Base-by-base conservation (phyloP, 2,888 invertebrate genomes). In the Lacanobia oleracea region DNA sequence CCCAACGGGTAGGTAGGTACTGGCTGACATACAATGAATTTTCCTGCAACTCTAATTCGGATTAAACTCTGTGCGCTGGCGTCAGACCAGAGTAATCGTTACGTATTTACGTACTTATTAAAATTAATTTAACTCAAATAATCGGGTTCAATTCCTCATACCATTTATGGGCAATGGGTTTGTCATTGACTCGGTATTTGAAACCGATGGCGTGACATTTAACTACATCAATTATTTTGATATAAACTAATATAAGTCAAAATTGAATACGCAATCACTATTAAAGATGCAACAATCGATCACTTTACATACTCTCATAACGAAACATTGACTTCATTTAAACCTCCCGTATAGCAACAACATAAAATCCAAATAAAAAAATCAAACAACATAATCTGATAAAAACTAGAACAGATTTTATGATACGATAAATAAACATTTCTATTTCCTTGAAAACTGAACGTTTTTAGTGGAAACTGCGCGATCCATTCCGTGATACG, bases 401-500 rank as follows among this genome's bases (percentile, higher is more conserved):
- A 86, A 81, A 69, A 74, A 75, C 72, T 71, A 72, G 79, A 74
- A 77, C 74, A 83, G 79, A 85, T 85, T 79, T 77, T 67, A 76
- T 76, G 81, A 81, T 75, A 81, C 77, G 81, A 81, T 86, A 81
- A 80, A 76, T 76, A 84, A 81, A 82, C 73, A 81, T 77, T 82
- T 77, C 72, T 64, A 82, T 79, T 86, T 89, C 86, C 82, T 85
- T 79, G 86, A 88, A 89, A 87, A 80, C 65, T 66, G 60, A 73
- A 69, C 69, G 75, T 79, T 83, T 88, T 90, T 82, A 86, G 84
- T 89, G 86, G 89, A 87, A 91, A 87, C 77, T 83, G 83, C 66
- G 70, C 86, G 83, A 86, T 84, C 75, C 78, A 79, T 83, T 77
- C 71, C 57, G 74, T 82, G 91, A 91, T 92, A 91, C 84, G 82